A percentile compares a stretch with the other conserved stretches of the same genome.
Evolutionary conservation across 2,888 invertebrate species (phyloP).

Genomic region (Himalopsyche anomala): DNA sequence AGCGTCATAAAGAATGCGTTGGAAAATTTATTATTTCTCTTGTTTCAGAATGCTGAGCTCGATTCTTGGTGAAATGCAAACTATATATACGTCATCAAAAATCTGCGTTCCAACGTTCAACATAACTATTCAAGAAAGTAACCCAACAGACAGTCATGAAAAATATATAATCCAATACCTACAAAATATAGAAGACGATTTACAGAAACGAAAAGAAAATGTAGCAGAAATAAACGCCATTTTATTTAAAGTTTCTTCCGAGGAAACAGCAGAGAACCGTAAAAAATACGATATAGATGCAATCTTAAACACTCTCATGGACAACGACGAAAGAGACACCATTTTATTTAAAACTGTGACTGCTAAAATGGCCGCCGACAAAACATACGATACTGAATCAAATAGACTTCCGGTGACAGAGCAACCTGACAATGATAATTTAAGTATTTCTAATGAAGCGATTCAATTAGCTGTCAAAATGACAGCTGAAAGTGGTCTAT

Average conservation of each 20-base stretch:
- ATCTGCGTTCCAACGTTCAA: slow-evolving; percentile 74
- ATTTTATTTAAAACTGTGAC: background rate
- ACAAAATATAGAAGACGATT: background rate
- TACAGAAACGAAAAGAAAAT: background rate
- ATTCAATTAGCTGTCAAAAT: slow-evolving; percentile 45
- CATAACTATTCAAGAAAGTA: slow-evolving; percentile 62
- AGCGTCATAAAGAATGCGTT: no score
- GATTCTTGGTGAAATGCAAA: slow-evolving; percentile 76
- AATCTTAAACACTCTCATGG: slow-evolving; percentile 15
- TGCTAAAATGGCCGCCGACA: background rate
- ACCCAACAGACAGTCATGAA: slow-evolving; percentile 68
- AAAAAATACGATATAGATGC: slow-evolving; percentile 28
- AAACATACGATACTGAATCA: background rate
- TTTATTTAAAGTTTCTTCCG: slow-evolving; percentile 65
- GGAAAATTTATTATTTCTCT: slow-evolving; percentile 31
- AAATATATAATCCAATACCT: slow-evolving; percentile 66
- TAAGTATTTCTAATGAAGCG: slow-evolving; percentile 34
- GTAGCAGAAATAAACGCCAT: slow-evolving; percentile 58
- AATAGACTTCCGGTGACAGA: background rate
- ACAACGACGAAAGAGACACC: background rate
- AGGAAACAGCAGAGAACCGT: slow-evolving; percentile 59
- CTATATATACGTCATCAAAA: slow-evolving; percentile 78
- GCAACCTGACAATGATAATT: slow-evolving; percentile 55
- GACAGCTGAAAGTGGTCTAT: slow-evolving; percentile 33
- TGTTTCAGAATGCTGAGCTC: slow-evolving; percentile 72